A percentile compares a stretch with the other conserved stretches of the same genome.
Evolutionary conservation across 2,113 vertebrate genomes (phyloP).

Genomic region (Calypte anna): DNA sequence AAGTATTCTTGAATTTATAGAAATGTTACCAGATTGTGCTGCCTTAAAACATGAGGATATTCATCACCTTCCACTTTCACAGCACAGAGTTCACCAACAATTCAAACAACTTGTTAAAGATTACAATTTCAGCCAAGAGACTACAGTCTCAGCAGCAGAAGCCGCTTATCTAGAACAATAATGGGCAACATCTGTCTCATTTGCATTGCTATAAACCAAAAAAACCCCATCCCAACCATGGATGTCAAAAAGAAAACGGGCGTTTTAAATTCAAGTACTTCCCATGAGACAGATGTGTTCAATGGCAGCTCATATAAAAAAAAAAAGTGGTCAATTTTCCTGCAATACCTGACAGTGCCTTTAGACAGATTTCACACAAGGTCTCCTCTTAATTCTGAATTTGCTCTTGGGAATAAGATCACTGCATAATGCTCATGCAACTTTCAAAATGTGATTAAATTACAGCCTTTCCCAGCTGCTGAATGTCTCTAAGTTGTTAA

Average conservation of each 20-base stretch:
- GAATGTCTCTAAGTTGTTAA: constrained; percentile 15
- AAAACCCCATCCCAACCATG: not conserved
- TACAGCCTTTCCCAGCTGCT: not conserved
- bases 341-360: not conserved
- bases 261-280: not conserved
- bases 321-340: not conserved
- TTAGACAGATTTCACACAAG: not conserved
- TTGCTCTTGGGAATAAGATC: not conserved
- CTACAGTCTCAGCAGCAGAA: not conserved
- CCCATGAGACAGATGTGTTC: not conserved
- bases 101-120: not conserved
- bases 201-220: not conserved
- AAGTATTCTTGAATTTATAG: not conserved
- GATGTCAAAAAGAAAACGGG: not conserved
- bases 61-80: not conserved
- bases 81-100: not conserved
- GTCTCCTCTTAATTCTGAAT: not conserved
- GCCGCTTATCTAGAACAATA: not conserved
- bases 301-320: not conserved
- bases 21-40: not conserved
- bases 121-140: not conserved
- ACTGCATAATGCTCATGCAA: not conserved
- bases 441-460: constrained; percentile 42
- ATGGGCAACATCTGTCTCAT: not conserved
- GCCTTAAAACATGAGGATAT: not conserved